phyloP scores from a whole-genome alignment of 2,888 invertebrate species.

The Drosophila nr. perissopoda region DNA sequence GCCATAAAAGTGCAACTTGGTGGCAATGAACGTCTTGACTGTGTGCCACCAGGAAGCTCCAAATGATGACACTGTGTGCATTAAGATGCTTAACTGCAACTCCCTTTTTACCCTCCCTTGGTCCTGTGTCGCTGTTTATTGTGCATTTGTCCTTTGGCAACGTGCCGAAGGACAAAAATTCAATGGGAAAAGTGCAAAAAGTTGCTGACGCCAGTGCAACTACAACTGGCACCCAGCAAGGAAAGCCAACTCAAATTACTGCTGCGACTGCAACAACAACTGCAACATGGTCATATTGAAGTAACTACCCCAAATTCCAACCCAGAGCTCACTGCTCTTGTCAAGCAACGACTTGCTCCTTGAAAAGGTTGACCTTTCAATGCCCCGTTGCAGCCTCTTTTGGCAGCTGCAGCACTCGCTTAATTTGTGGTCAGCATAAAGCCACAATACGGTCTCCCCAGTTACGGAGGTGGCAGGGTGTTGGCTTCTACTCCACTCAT shows the following conservation, averaged over 20 bases:
- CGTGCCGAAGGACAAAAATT: conserved; percentile 71
- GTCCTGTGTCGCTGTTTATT: conserved; percentile 54
- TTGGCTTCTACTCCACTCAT: conserved; percentile 51
- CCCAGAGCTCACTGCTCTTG: neutral
- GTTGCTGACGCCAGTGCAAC: conserved; percentile 32
- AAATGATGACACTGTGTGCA: conserved; percentile 24
- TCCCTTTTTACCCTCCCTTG: neutral
- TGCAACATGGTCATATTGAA: conserved; percentile 1
- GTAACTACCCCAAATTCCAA: neutral
- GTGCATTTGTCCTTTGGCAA: conserved; percentile 79
- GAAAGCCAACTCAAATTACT: conserved; percentile 46
- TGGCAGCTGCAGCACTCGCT: conserved; percentile 24
- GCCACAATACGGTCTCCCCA: conserved; percentile 16
- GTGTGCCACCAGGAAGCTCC: conserved; percentile 60
- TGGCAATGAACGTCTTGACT: conserved; percentile 23
- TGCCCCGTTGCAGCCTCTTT: conserved; percentile 50
- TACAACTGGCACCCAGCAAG: conserved; percentile 27
- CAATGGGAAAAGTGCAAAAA: conserved; percentile 47
- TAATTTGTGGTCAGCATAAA: conserved; percentile 42
- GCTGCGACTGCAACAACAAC: neutral
- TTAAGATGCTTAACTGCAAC: conserved; percentile 8
- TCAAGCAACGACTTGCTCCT: neutral
- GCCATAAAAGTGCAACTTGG: conserved; percentile 63
- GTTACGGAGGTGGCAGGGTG: neutral
- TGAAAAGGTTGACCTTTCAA: conserved; percentile 45